Evolutionary conservation across 1,140 invertebrate species (phyloP).

Genomic region (Brachionus asplanchnoidis): DNA sequence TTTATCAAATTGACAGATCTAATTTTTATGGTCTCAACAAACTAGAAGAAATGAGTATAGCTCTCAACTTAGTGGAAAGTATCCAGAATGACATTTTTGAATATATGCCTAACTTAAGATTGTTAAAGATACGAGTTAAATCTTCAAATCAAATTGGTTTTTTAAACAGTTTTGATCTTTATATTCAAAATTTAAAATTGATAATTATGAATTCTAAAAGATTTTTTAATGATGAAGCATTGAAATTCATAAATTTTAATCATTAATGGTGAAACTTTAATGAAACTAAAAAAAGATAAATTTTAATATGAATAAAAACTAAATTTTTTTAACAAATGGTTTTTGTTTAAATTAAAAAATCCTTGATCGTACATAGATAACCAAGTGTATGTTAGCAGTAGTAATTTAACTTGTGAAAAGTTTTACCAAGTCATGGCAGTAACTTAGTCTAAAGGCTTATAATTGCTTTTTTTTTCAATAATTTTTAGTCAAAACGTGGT

Average conservation of each 20-base stretch:
- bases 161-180: not conserved
- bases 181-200: not conserved
- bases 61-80: not conserved
- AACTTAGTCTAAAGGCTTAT: no score
- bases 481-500: no score
- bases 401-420: no score
- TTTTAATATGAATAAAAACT: not conserved
- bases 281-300: not conserved
- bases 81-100: not conserved
- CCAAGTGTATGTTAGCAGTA: no score
- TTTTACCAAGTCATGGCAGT: no score
- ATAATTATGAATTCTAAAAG: not conserved
- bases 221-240: not conserved
- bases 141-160: not conserved
- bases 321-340: no score
- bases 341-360: no score
- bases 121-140: not conserved
- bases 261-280: not conserved
- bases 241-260: not conserved
- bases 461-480: no score
- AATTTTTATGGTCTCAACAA: not conserved
- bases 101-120: not conserved
- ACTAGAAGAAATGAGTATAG: not conserved
- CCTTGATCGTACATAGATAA: no score
- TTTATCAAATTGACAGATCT: not conserved